Evolutionary conservation across 1,140 invertebrate species (phyloP).

Genomic region (Lanistes nyassanus): DNA sequence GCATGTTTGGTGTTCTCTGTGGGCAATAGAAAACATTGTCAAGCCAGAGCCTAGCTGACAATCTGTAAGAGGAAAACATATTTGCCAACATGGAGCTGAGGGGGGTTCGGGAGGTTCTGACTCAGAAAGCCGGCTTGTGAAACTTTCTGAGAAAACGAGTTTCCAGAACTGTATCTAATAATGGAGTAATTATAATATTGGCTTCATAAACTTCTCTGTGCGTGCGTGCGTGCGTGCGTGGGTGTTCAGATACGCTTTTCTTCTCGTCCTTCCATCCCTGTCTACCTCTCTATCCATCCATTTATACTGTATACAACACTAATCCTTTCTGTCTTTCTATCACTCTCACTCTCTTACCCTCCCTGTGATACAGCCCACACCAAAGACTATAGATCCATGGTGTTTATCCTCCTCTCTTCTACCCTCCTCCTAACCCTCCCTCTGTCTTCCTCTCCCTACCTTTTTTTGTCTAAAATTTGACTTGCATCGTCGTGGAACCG

Average conservation of each 20-base stretch:
- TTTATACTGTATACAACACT: background rate
- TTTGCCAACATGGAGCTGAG: background rate
- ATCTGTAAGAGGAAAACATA: slow-evolving; percentile 3
- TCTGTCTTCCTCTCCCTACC: too few relatives aligned
- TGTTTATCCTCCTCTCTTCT: background rate
- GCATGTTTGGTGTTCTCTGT: too few relatives aligned
- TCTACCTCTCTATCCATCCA: background rate
- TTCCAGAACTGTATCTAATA: background rate
- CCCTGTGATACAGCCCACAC: background rate
- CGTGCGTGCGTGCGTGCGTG: slow-evolving; percentile 7
- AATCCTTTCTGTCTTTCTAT: background rate
- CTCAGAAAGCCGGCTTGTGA: background rate
- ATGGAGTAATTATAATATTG: background rate
- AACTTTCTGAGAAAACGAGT: background rate
- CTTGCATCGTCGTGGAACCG: too few relatives aligned
- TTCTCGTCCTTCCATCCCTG: too few relatives aligned
- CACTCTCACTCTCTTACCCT: background rate
- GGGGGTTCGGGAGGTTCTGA: background rate
- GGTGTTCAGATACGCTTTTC: background rate
- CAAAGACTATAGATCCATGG: background rate
- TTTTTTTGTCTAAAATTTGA: too few relatives aligned
- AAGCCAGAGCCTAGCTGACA: background rate
- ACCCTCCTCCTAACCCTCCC: background rate
- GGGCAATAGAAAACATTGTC: background rate
- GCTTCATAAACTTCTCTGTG: background rate